Conservation (phyloP, 2,888 invertebrate genomes). For the Heliconius sara region DNA sequence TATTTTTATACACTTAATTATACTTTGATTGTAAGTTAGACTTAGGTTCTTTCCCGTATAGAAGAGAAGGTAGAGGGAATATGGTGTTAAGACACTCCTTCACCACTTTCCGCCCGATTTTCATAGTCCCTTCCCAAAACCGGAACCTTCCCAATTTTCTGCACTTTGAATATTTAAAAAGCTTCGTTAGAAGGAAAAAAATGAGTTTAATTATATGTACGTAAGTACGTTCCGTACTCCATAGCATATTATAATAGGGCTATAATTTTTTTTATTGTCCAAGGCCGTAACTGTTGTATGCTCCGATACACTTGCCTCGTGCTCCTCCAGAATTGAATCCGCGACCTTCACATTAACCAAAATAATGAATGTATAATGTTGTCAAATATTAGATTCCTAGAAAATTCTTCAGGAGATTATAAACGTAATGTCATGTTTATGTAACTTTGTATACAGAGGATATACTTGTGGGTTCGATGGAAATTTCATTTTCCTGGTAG, state of each 20-base stretch:
- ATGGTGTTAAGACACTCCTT: too few species aligned
- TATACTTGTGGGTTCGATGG: neutral
- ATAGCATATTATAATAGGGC: neutral
- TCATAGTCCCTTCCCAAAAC: too few species aligned
- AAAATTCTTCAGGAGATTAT: constrained; percentile 3
- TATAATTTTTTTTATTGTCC: neutral
- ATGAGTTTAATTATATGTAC: neutral
- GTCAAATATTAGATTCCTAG: constrained; percentile 24
- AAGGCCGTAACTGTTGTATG: constrained; percentile 1
- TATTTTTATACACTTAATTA: too few species aligned
- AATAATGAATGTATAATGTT: constrained; percentile 41
- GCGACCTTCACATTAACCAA: constrained; percentile 11
- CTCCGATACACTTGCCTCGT: constrained; percentile 21
- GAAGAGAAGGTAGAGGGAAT: too few species aligned
- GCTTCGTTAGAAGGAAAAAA: too few species aligned
- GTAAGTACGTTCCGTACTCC: neutral
- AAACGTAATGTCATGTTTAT: constrained; percentile 16
- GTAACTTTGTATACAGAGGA: neutral
- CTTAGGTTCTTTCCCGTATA: too few species aligned
- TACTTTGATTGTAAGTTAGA: too few species aligned
- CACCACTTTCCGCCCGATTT: too few species aligned
- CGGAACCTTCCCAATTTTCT: too few species aligned
- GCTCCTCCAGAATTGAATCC: constrained; percentile 1
- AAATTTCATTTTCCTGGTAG: too few species aligned
- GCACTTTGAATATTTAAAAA: too few species aligned